Conservation (phyloP, 2,113 vertebrate species). For the Apeltes quadracus region DNA sequence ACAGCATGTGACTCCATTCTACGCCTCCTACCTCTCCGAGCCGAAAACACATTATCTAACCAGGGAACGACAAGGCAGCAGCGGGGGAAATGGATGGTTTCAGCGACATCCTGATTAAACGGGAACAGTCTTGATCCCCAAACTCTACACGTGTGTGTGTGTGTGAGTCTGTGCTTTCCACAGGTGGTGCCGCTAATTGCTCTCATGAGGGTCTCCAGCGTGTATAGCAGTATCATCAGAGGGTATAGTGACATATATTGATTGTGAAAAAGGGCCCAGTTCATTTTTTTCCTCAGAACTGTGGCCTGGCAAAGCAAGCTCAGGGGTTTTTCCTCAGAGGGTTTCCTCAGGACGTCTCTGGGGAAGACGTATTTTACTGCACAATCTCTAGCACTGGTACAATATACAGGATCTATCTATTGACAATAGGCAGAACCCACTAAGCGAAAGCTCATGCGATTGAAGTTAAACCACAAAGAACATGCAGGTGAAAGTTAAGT, state of each 20-base stretch:
- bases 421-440: not conserved
- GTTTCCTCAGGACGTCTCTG: conserved; percentile 13
- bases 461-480: not conserved
- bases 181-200: conserved; percentile 63
- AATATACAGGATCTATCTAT: too few relatives aligned
- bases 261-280: conserved; percentile 61
- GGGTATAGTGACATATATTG: conserved; percentile 56
- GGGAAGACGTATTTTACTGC: conserved; percentile 21
- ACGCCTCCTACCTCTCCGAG: not conserved
- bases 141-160: conserved; percentile 1
- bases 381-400: conserved; percentile 3
- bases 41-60: conserved; percentile 6
- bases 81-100: conserved; percentile 1
- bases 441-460: not conserved
- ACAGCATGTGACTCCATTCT: not conserved
- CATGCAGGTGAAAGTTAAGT: not conserved
- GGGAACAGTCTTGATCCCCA: not conserved
- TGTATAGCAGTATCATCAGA: conserved; percentile 58
- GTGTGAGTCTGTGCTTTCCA: conserved; percentile 22
- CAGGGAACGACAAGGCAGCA: conserved; percentile 28
- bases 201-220: conserved; percentile 54
- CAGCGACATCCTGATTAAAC: conserved; percentile 4
- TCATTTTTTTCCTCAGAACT: conserved; percentile 46
- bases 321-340: conserved; percentile 19
- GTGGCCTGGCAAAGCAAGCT: conserved; percentile 26